Evolutionary conservation across 1,140 invertebrate species (phyloP).

Genomic region (Halesus radiatus): DNA sequence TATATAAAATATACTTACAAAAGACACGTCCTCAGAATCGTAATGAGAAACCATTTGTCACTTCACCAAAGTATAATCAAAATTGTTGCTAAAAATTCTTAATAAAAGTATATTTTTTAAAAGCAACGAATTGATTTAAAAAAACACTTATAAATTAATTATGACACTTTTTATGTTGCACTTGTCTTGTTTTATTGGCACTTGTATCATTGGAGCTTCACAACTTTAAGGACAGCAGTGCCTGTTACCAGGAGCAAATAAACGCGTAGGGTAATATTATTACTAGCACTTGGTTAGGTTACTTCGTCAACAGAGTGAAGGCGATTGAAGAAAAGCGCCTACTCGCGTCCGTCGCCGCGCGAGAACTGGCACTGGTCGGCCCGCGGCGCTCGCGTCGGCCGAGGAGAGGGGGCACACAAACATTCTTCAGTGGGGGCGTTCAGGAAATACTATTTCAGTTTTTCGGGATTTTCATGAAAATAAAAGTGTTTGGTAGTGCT

Average conservation of each 20-base stretch:
- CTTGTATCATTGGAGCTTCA: too few relatives aligned
- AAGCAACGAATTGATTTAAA: too few relatives aligned
- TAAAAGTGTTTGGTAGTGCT: background rate
- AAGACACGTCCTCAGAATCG: conserved; percentile 3
- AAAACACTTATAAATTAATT: too few relatives aligned
- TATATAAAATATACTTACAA: background rate
- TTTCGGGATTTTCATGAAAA: too few relatives aligned
- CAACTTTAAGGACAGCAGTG: too few relatives aligned
- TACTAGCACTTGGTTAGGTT: too few relatives aligned
- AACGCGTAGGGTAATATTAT: too few relatives aligned
- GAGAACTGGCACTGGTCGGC: background rate
- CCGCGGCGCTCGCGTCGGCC: background rate
- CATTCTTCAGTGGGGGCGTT: background rate
- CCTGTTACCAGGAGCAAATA: too few relatives aligned
- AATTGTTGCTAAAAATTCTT: too few relatives aligned
- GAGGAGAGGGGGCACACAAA: background rate
- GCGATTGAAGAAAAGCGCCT: background rate
- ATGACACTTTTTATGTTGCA: too few relatives aligned
- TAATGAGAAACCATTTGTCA: conserved; percentile 37
- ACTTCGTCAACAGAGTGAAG: background rate
- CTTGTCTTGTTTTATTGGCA: too few relatives aligned
- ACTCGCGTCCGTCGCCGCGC: background rate
- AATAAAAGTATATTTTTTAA: too few relatives aligned
- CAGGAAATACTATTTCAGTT: background rate
- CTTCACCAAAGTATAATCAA: background rate